phyloP scores from a whole-genome alignment of 2,797 vertebrate species.

The Xenops minutus region DNA sequence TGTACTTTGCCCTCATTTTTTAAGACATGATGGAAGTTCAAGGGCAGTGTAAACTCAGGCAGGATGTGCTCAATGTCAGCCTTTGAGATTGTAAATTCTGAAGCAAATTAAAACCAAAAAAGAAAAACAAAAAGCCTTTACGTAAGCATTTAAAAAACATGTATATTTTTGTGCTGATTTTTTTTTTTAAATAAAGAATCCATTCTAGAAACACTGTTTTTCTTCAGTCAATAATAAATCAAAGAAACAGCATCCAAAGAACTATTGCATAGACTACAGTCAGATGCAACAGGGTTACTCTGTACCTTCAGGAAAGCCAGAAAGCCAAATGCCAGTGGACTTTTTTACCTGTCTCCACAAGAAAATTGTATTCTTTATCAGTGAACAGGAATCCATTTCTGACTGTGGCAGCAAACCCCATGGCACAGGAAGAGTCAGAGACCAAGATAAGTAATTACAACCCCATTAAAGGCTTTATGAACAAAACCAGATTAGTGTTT shows the following conservation, averaged over 20 bases:
- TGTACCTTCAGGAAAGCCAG: not conserved
- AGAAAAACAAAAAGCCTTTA: not conserved
- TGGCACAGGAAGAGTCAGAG: not conserved
- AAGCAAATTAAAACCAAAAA: not conserved
- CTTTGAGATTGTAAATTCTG: not conserved
- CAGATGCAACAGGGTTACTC: not conserved
- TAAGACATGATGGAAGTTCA: not conserved
- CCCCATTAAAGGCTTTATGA: not conserved
- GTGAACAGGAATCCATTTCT: not conserved
- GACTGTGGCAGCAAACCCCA: not conserved
- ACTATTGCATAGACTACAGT: not conserved
- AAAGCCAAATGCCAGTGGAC: not conserved
- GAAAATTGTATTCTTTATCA: not conserved
- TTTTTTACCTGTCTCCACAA: not conserved
- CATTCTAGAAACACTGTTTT: not conserved
- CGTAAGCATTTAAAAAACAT: not conserved
- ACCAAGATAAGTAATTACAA: slow-evolving; percentile 27
- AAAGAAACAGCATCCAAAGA: not conserved
- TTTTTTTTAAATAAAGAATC: not conserved
- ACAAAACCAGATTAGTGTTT: not conserved
- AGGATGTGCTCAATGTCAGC: not conserved
- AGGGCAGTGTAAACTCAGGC: not conserved
- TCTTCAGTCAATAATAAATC: not conserved
- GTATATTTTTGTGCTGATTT: not conserved
- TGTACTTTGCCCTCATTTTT: not conserved